Conservation (phyloP, 2,888 invertebrate genomes). For the Andricus curvator region DNA sequence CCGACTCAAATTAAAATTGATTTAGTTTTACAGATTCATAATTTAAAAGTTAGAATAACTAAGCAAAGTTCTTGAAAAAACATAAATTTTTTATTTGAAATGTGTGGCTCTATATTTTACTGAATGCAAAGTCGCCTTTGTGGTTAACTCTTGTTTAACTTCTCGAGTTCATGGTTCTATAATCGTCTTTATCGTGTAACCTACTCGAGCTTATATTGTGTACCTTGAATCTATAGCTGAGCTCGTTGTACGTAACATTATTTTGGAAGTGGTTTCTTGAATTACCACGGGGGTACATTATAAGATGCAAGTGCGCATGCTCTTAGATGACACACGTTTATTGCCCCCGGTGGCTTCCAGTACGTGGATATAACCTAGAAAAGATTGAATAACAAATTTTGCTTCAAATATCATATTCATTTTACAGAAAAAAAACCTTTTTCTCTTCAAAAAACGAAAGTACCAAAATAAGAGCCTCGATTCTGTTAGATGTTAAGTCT, state of each 20-base stretch:
- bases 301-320: conserved; percentile 43
- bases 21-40: neutral
- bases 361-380: neutral
- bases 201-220: neutral
- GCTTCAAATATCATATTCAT: neutral
- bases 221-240: conserved; percentile 70
- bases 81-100: neutral
- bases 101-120: neutral
- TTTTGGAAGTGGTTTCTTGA: conserved; percentile 66
- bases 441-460: neutral
- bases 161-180: conserved; percentile 1
- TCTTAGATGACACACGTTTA: conserved; percentile 4
- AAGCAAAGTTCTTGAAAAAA: neutral
- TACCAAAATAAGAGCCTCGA: no score
- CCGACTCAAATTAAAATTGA: neutral
- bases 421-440: neutral
- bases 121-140: neutral
- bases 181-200: conserved; percentile 1
- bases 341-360: neutral
- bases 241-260: conserved; percentile 57
- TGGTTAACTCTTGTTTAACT: neutral
- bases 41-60: neutral
- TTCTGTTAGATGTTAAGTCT: no score
- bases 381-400: neutral
- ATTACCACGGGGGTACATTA: conserved; percentile 59